phyloP scores from a whole-genome alignment of 2,113 vertebrate genomes.

The Pelusios castaneus region DNA sequence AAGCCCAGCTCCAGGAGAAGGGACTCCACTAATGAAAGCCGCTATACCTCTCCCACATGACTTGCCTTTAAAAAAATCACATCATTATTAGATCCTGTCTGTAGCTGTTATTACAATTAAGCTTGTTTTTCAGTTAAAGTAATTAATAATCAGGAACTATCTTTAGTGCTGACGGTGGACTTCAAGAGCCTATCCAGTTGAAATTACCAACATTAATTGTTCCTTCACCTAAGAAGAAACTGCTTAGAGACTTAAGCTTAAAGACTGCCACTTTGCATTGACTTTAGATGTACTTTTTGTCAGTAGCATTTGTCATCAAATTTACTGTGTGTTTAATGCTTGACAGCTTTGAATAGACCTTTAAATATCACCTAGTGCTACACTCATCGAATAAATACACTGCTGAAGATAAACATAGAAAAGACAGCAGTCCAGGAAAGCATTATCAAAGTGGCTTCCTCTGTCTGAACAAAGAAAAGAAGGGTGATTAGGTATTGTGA shows the following conservation, averaged over 20 bases:
- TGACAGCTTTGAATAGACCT: background rate
- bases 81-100: background rate
- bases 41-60: background rate
- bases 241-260: background rate
- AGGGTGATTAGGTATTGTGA: accelerated
- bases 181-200: background rate
- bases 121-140: background rate
- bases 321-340: background rate
- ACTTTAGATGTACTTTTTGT: background rate
- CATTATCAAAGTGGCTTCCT: background rate
- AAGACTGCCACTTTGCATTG: background rate
- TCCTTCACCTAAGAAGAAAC: background rate
- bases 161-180: background rate
- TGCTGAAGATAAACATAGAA: background rate
- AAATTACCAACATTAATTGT: background rate
- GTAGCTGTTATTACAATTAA: accelerated
- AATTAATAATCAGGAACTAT: background rate
- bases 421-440: background rate
- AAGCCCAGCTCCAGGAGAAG: background rate
- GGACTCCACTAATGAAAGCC: background rate
- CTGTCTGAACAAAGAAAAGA: background rate
- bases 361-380: no score
- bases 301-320: background rate
- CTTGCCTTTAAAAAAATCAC: background rate
- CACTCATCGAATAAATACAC: background rate